These are phyloP conservation scores for Cistogaster globosa DNA, from an alignment of 2,888 invertebrate genomes.

Conservation along the genomic window DNA sequence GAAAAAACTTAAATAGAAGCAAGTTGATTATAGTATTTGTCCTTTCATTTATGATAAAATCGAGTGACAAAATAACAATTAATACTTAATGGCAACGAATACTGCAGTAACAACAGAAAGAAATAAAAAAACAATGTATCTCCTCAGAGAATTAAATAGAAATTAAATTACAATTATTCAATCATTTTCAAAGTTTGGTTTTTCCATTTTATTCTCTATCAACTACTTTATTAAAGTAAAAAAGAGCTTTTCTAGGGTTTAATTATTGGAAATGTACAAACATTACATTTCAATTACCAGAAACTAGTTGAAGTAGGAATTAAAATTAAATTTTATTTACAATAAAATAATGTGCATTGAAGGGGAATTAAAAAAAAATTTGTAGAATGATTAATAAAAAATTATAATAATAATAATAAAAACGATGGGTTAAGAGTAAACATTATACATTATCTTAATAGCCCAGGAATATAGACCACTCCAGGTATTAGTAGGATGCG, in stretches of 20 bases:
- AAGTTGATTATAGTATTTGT: conserved; percentile 55
- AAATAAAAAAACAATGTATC: conserved; percentile 58
- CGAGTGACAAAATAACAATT: neutral
- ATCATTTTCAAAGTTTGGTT: conserved; percentile 37
- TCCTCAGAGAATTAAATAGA: conserved; percentile 44
- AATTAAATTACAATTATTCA: conserved; percentile 50
- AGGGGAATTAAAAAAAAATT: too few species aligned
- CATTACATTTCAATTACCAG: neutral
- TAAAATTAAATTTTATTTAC: too few species aligned
- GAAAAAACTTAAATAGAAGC: conserved; percentile 6
- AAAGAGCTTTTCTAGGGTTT: neutral
- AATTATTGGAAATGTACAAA: neutral
- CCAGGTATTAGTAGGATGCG: too few species aligned
- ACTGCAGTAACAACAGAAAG: conserved; percentile 38
- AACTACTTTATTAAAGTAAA: conserved; percentile 2
- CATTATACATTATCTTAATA: too few species aligned
- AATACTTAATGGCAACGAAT: conserved; percentile 40
- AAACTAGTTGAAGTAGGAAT: neutral
- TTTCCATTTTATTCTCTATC: neutral
- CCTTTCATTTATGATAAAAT: conserved; percentile 15
- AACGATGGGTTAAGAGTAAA: too few species aligned
- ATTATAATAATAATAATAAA: too few species aligned
- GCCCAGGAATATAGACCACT: too few species aligned
- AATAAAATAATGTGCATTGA: too few species aligned
- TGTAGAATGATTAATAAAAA: too few species aligned